phyloP scores from a whole-genome alignment of 1,140 invertebrate species.

The Eriocheir sinensis region DNA sequence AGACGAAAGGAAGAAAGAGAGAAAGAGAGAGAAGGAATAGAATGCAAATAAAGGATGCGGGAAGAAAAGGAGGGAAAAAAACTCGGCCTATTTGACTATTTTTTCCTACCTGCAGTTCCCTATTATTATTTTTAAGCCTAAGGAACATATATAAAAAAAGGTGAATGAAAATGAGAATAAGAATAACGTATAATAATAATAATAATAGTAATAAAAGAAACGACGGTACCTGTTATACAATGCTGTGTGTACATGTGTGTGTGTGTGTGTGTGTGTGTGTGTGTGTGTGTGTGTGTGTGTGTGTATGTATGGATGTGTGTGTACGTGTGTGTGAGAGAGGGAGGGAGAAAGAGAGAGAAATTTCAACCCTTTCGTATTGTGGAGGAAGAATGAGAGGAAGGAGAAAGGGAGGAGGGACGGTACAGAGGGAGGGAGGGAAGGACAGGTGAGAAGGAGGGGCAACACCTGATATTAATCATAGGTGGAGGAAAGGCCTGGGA shows the following conservation, averaged over 20 bases:
- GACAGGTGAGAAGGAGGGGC: not conserved
- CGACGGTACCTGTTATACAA: too few species aligned
- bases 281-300: conserved; percentile 22
- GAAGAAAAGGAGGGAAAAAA: not conserved
- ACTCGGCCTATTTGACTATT: too few species aligned
- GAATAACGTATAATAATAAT: too few species aligned
- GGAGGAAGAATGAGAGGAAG: not conserved
- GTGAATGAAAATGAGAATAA: too few species aligned
- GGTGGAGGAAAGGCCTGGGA: not conserved
- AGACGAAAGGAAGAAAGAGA: too few species aligned
- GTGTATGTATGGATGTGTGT: not conserved
- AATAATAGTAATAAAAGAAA: too few species aligned
- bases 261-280: conserved; percentile 22
- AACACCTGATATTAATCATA: not conserved
- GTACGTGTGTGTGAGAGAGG: too few species aligned
- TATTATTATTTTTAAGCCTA: not conserved
- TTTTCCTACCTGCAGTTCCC: too few species aligned
- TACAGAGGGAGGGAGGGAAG: not conserved
- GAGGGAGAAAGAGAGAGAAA: too few species aligned
- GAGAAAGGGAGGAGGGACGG: not conserved
- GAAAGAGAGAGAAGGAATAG: not conserved
- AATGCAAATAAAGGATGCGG: not conserved
- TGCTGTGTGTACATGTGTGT: not conserved
- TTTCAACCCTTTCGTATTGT: not conserved
- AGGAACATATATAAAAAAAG: not conserved